These are phyloP conservation scores for Gephyroberyx darwinii DNA, from an alignment of 2,797 vertebrate species.

Conservation along the genomic window DNA sequence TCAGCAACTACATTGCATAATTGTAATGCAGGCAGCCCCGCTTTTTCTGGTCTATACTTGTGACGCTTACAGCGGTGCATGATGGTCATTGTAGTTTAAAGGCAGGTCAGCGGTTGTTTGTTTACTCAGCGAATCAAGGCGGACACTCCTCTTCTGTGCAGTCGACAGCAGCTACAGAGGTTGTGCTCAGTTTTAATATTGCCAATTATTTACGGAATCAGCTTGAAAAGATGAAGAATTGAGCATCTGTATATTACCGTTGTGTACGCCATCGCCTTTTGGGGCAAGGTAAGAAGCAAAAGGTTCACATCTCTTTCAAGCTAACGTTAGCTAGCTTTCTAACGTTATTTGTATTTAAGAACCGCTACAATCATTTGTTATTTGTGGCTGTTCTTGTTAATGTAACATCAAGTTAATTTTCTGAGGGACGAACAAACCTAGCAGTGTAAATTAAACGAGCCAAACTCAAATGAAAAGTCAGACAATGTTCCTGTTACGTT, in stretches of 20 bases:
- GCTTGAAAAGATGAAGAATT: conserved; percentile 54
- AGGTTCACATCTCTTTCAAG: neutral
- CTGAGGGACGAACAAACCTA: neutral
- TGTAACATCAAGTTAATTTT: neutral
- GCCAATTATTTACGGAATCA: neutral
- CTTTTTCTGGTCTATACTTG: neutral
- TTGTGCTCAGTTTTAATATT: conserved; percentile 11
- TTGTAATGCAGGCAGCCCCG: no score
- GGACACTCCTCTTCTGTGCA: conserved; percentile 14
- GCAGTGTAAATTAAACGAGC: neutral
- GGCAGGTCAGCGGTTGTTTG: conserved; percentile 25
- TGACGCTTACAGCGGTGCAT: conserved; percentile 51
- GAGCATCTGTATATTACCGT: conserved; percentile 6
- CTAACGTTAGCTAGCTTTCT: conserved; percentile 12
- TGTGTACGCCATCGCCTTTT: conserved; percentile 19
- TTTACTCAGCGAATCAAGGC: conserved; percentile 43
- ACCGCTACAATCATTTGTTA: neutral
- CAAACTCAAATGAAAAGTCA: neutral
- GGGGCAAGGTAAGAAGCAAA: conserved; percentile 54
- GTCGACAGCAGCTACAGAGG: neutral
- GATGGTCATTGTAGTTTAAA: conserved; percentile 56
- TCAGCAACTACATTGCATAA: no score
- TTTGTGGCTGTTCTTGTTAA: neutral
- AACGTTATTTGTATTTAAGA: neutral
- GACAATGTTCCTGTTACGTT: neutral